Evolutionary conservation across 2,113 vertebrate genomes (phyloP).

Genomic region (Thermophis baileyi): DNA sequence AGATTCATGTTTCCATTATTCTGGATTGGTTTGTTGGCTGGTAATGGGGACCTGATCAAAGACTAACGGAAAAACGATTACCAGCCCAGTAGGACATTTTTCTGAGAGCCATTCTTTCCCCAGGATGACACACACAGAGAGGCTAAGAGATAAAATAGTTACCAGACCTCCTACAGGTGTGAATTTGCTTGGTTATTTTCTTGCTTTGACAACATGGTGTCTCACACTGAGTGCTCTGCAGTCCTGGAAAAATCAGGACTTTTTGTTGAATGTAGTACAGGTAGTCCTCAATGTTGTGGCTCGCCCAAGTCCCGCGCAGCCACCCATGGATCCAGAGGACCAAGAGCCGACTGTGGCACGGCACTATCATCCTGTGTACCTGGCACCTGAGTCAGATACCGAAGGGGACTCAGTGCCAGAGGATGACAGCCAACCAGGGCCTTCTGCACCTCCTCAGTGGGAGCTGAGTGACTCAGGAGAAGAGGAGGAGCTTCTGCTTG

Average conservation of each 20-base stretch:
- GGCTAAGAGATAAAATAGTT: neutral
- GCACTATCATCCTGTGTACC: no score
- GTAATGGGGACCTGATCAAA: neutral
- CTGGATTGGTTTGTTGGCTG: constrained; percentile 6
- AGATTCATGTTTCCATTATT: neutral
- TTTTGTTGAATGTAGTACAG: neutral
- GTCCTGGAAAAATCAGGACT: neutral
- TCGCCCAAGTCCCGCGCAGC: no score
- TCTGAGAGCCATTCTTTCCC: neutral
- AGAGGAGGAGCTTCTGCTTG: no score
- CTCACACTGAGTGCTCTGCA: neutral
- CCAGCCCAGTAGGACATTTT: neutral
- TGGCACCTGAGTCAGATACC: no score
- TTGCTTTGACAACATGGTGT: neutral
- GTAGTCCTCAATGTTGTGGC: no score
- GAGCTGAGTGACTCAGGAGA: no score
- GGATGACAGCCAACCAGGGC: no score
- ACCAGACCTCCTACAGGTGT: neutral
- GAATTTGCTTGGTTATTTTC: neutral
- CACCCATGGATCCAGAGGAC: no score
- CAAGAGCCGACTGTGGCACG: no score
- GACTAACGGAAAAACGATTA: constrained; percentile 24
- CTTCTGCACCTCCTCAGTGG: no score
- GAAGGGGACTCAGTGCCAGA: no score
- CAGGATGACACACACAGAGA: neutral